These are phyloP conservation scores for Ceuthmochares aereus DNA, from an alignment of 2,113 vertebrate genomes.

Conservation along the genomic window DNA sequence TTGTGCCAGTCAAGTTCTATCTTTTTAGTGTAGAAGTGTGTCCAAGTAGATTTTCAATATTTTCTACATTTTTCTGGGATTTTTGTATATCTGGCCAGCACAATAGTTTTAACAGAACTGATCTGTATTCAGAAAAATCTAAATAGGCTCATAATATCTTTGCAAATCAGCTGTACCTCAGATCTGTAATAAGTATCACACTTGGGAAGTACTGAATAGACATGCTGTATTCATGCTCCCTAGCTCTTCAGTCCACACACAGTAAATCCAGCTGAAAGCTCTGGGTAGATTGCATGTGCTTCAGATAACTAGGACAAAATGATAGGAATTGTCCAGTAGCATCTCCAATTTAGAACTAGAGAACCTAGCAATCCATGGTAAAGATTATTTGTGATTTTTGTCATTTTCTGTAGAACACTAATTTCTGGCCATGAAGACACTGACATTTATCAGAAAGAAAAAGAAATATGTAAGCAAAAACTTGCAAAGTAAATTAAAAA, in stretches of 20 bases:
- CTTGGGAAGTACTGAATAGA: not conserved
- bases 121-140: not conserved
- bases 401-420: not conserved
- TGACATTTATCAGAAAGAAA: not conserved
- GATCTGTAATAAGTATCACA: not conserved
- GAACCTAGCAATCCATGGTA: not conserved
- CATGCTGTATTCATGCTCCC: not conserved
- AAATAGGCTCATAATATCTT: not conserved
- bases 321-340: not conserved
- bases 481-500: not conserved
- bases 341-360: not conserved
- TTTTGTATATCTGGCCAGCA: not conserved
- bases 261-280: conserved; percentile 22
- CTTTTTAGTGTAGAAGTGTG: not conserved
- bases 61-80: not conserved
- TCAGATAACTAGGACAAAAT: not conserved
- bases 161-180: not conserved
- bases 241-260: not conserved
- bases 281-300: not conserved
- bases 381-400: not conserved
- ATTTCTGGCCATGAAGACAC: not conserved
- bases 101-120: not conserved
- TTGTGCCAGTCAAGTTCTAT: not conserved
- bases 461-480: not conserved
- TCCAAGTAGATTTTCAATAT: not conserved